Percentiles rank a stretch among this genome's conserved stretches.
Evolutionary conservation across 2,888 invertebrate species (phyloP).

Genomic region (Doris montereyensis): DNA sequence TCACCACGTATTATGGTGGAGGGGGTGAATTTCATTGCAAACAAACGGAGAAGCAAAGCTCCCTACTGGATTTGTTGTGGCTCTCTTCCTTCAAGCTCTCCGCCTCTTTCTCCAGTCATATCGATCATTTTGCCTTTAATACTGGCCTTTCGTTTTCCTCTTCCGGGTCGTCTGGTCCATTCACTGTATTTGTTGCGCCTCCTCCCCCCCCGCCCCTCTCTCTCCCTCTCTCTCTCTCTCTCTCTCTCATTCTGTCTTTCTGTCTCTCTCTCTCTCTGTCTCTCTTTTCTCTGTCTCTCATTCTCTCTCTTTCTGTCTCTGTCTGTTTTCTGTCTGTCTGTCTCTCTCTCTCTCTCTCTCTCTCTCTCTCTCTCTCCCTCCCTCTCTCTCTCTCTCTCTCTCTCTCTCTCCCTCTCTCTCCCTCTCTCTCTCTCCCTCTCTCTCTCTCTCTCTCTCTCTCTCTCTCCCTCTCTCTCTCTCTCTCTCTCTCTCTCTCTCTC

Average conservation of each 20-base stretch:
- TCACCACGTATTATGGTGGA: too few relatives aligned
- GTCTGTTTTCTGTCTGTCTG: neutral
- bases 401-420: slow-evolving; percentile 14
- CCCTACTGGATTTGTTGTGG: too few relatives aligned
- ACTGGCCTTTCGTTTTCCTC: too few relatives aligned
- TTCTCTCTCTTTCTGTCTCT: neutral
- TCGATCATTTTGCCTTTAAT: too few relatives aligned
- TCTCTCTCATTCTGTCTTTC: neutral
- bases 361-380: slow-evolving; percentile 6
- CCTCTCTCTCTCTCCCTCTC: slow-evolving; percentile 2
- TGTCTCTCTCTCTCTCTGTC: neutral
- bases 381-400: slow-evolving; percentile 5
- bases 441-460: slow-evolving; percentile 13
- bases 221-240: neutral
- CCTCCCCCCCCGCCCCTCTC: neutral
- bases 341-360: slow-evolving; percentile 3
- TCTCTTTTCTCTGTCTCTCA: neutral
- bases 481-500: too few relatives aligned
- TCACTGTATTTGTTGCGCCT: neutral
- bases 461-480: too few relatives aligned
- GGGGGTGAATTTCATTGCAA: too few relatives aligned
- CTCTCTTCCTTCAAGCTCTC: too few relatives aligned
- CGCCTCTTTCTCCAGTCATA: too few relatives aligned
- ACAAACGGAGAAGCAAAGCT: too few relatives aligned
- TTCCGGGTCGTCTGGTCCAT: too few relatives aligned